These are phyloP conservation scores for Anastrepha obliqua DNA, from an alignment of 1,140 invertebrate species.

Conservation along the genomic window DNA sequence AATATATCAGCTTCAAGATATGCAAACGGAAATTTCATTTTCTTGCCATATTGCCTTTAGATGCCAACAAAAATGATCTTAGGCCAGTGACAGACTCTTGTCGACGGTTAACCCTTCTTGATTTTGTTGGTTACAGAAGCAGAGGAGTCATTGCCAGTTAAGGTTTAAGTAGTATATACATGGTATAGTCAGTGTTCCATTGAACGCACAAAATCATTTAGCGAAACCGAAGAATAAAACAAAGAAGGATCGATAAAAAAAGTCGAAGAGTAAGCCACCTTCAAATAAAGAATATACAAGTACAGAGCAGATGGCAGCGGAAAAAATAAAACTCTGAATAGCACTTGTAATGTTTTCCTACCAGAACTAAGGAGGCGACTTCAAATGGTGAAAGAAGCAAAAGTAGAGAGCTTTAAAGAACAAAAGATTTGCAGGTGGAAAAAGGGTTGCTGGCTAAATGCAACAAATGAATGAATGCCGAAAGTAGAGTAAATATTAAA, in stretches of 20 bases:
- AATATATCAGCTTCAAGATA: background rate
- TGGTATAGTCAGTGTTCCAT: conserved; percentile 72
- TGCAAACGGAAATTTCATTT: conserved; percentile 10
- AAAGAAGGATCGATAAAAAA: conserved; percentile 39
- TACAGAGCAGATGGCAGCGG: background rate
- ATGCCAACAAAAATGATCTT: background rate
- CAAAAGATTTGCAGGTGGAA: conserved; percentile 19
- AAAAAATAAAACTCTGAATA: background rate
- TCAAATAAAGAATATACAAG: background rate
- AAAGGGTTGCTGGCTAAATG: background rate
- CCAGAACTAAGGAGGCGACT: background rate
- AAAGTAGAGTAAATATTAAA: background rate
- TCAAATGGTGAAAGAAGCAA: background rate
- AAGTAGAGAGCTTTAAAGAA: background rate
- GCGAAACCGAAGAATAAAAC: conserved; percentile 68
- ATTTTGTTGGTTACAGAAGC: conserved; percentile 1
- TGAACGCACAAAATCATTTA: conserved; percentile 74
- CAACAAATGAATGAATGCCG: background rate
- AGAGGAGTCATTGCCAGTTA: conserved; percentile 40
- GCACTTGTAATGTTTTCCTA: background rate
- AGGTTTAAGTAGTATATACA: background rate
- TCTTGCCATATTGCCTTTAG: conserved; percentile 1
- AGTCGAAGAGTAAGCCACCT: background rate
- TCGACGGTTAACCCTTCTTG: conserved; percentile 8
- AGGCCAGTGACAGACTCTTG: conserved; percentile 2